A percentile compares a stretch with the other conserved stretches of the same genome.
These are phyloP conservation scores for Saccopteryx leptura DNA, from an alignment of 2,113 vertebrate species.

Conservation along the genomic window DNA sequence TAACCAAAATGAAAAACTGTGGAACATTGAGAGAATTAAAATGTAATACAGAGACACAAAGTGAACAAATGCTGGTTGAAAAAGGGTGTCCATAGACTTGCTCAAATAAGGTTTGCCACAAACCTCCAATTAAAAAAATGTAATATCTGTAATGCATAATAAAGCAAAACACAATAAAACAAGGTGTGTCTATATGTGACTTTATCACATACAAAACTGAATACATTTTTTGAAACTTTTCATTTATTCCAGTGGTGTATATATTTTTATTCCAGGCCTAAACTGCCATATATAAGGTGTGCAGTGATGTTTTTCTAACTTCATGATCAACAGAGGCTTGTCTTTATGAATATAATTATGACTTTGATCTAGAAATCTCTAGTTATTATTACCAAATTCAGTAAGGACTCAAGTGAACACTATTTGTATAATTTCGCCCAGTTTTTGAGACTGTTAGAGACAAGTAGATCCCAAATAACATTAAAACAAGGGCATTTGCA, in stretches of 20 bases:
- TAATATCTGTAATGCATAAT: not conserved
- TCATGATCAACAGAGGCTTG: not conserved
- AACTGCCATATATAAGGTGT: not conserved
- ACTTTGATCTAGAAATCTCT: constrained; percentile 19
- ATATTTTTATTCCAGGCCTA: constrained; percentile 28
- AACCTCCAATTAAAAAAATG: not conserved
- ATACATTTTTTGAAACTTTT: constrained; percentile 11
- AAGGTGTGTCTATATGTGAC: not conserved
- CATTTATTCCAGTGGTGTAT: constrained; percentile 8
- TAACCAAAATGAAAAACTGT: not conserved
- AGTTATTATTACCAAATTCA: constrained; percentile 22
- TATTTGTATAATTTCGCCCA: not conserved
- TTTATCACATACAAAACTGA: not conserved
- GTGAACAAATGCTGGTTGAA: not conserved
- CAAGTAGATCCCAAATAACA: not conserved
- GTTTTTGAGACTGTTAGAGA: not conserved
- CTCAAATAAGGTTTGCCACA: not conserved
- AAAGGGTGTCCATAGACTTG: not conserved
- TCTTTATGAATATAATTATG: constrained; percentile 23
- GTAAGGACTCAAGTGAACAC: not conserved
- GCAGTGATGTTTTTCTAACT: not conserved
- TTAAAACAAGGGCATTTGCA: not conserved
- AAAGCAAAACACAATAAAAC: not conserved
- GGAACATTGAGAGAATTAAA: not conserved
- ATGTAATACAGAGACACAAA: not conserved